Conservation (phyloP, 1,140 invertebrate species). For the Drosophila murphyi region DNA sequence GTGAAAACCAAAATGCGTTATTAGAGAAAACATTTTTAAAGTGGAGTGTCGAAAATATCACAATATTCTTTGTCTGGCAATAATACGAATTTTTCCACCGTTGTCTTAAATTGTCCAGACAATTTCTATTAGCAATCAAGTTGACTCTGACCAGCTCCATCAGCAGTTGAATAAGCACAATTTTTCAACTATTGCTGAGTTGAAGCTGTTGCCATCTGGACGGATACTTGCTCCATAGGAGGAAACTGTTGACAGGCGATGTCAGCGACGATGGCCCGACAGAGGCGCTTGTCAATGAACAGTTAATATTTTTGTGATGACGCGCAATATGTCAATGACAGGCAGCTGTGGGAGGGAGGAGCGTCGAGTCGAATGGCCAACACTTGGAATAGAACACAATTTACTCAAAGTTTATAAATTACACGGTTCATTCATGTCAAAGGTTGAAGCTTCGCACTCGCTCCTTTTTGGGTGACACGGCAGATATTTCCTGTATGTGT, state of each 20-base stretch:
- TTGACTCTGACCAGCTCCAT: constrained; percentile 37
- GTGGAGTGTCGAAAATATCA: too few relatives aligned
- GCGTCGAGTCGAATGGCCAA: constrained; percentile 6
- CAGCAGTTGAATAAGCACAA: constrained; percentile 55
- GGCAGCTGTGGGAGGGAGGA: constrained; percentile 3
- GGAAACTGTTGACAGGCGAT: constrained; percentile 53
- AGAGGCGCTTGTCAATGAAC: constrained; percentile 67
- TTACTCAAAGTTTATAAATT: constrained; percentile 68
- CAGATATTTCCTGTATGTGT: constrained; percentile 17
- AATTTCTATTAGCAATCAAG: constrained; percentile 32
- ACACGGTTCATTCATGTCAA: constrained; percentile 57
- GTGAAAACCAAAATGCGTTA: too few relatives aligned
- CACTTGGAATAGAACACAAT: constrained; percentile 46
- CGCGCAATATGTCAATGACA: constrained; percentile 75
- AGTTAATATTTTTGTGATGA: constrained; percentile 78
- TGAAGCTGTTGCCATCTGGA: constrained; percentile 5
- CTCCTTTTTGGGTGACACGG: constrained; percentile 35
- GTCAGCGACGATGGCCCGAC: constrained; percentile 1
- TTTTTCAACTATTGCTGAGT: constrained; percentile 54
- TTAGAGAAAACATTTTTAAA: too few relatives aligned
- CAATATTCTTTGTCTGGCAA: too few relatives aligned
- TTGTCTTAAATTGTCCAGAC: constrained; percentile 55
- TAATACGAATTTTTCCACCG: neutral
- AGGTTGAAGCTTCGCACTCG: constrained; percentile 43
- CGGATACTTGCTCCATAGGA: constrained; percentile 20